These are phyloP conservation scores for Archips crataeganus DNA, from an alignment of 2,888 invertebrate species.

Conservation along the genomic window DNA sequence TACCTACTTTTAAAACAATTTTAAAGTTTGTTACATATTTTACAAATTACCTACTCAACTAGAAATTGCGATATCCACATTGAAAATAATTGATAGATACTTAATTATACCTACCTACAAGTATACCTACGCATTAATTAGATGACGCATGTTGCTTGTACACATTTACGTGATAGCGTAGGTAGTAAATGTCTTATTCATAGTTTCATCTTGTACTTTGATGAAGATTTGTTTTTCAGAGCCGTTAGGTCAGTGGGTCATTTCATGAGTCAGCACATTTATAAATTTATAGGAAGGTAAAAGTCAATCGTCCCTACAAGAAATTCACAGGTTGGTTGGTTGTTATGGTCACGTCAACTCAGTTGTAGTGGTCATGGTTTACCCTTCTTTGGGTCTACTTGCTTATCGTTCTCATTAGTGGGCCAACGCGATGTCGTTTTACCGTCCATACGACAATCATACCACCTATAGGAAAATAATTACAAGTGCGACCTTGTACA, in stretches of 20 bases:
- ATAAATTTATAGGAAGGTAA: not conserved
- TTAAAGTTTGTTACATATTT: not conserved
- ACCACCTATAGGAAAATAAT: not conserved
- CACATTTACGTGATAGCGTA: not conserved
- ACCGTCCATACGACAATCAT: constrained; percentile 27
- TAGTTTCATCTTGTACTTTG: not conserved
- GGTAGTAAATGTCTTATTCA: not conserved
- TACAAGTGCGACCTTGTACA: not conserved
- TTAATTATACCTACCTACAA: not conserved
- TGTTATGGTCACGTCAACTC: not conserved
- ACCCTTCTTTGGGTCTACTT: not conserved
- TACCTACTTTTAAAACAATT: too few relatives aligned
- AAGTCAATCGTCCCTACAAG: not conserved
- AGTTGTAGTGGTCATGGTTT: not conserved
- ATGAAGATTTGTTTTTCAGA: not conserved
- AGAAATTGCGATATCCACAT: not conserved
- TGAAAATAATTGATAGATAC: not conserved
- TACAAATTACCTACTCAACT: not conserved
- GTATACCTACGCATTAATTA: not conserved
- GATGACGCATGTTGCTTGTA: not conserved
- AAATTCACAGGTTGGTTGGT: too few relatives aligned
- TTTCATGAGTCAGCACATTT: not conserved
- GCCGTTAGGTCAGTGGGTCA: not conserved
- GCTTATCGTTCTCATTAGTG: constrained; percentile 44
- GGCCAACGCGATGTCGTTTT: constrained; percentile 35